Evolutionary conservation across 2,797 vertebrate genomes (phyloP).

Genomic region (Manis pentadactyla): DNA sequence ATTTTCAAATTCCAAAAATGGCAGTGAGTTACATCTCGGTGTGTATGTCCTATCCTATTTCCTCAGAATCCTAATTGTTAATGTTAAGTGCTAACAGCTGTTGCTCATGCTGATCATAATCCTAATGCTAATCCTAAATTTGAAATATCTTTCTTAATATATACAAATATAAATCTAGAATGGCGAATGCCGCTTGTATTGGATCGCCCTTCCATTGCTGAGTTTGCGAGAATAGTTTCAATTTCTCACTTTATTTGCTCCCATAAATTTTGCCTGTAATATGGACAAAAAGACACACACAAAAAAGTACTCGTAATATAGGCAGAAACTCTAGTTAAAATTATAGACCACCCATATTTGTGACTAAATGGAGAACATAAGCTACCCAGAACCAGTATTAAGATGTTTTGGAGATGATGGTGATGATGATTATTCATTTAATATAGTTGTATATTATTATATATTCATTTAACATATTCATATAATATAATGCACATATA

Average conservation of each 20-base stretch:
- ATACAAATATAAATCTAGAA: background rate
- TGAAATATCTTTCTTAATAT: background rate
- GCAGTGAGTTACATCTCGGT: background rate
- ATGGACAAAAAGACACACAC: too few relatives aligned
- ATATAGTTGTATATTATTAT: background rate
- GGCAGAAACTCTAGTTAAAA: background rate
- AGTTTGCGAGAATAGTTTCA: background rate
- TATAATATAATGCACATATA: too few relatives aligned
- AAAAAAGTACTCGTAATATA: background rate
- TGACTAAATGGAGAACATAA: background rate
- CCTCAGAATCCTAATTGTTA: background rate
- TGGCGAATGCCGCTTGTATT: background rate
- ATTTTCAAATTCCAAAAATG: background rate
- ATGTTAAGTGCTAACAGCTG: background rate
- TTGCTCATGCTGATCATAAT: background rate
- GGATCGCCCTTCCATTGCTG: background rate
- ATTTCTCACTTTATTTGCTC: background rate
- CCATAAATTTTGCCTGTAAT: background rate
- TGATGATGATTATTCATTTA: background rate
- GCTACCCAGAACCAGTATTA: too few relatives aligned
- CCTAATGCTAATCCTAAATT: background rate
- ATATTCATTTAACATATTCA: too few relatives aligned
- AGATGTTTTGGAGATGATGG: background rate
- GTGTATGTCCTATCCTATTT: background rate
- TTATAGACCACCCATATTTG: too few relatives aligned